Conservation (phyloP, 2,888 invertebrate species). For the Lysandra bellargus region DNA sequence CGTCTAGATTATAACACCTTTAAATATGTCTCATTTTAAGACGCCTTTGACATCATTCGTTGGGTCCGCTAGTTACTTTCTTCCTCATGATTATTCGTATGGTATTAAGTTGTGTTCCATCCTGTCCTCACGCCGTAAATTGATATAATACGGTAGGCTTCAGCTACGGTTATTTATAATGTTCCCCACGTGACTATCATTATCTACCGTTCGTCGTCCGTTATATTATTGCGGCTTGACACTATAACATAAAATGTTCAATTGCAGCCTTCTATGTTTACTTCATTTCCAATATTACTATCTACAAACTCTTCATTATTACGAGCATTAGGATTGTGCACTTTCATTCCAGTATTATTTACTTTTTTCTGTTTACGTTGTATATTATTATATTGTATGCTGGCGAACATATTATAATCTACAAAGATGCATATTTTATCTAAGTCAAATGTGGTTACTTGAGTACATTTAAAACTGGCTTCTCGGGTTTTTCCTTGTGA, state of each 20-base stretch:
- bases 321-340: background rate
- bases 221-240: constrained; percentile 27
- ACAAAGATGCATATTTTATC: too few species aligned
- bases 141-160: background rate
- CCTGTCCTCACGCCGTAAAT: background rate
- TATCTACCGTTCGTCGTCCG: constrained; percentile 24
- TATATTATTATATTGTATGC: background rate
- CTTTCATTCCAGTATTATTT: background rate
- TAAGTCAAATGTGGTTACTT: too few species aligned
- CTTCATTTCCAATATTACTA: background rate
- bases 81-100: background rate
- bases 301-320: background rate
- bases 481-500: background rate
- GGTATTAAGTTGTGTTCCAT: background rate
- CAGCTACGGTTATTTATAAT: background rate
- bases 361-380: background rate
- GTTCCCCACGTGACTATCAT: background rate
- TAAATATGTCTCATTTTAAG: too few species aligned
- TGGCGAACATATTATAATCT: too few species aligned
- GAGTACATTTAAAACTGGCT: background rate
- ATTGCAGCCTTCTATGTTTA: background rate
- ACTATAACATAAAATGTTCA: background rate
- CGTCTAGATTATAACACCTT: too few species aligned
- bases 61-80: too few species aligned
- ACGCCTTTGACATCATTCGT: too few species aligned